A percentile compares a stretch with the other conserved stretches of the same genome.
These are phyloP conservation scores for Drosophila mayri DNA, from an alignment of 1,140 invertebrate species.

Conservation along the genomic window DNA sequence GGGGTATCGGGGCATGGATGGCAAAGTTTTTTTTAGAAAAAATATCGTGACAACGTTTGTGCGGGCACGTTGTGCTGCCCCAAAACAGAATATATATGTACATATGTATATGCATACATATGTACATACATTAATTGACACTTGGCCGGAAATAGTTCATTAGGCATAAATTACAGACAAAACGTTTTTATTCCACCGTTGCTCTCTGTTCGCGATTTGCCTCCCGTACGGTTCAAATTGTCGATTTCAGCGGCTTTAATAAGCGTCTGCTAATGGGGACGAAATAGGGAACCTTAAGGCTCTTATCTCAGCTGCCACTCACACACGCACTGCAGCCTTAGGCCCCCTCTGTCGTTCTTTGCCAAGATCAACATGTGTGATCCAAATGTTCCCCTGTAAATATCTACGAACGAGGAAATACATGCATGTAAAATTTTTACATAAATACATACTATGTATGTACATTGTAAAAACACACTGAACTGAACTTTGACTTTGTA, in stretches of 20 bases:
- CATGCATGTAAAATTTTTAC: too few relatives aligned
- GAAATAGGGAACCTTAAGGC: slow-evolving; percentile 36
- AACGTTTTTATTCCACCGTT: slow-evolving; percentile 42
- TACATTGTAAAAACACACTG: neutral
- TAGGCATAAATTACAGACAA: slow-evolving; percentile 83
- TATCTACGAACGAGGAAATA: slow-evolving; percentile 17
- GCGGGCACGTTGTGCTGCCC: slow-evolving; percentile 73
- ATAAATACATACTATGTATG: too few relatives aligned
- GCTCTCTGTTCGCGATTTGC: slow-evolving; percentile 45
- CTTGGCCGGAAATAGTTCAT: slow-evolving; percentile 83
- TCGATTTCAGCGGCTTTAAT: slow-evolving; percentile 76
- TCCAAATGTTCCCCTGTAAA: slow-evolving; percentile 72
- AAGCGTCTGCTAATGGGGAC: slow-evolving; percentile 23
- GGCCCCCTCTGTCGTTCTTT: slow-evolving; percentile 15
- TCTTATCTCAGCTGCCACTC: slow-evolving; percentile 56
- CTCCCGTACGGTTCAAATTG: slow-evolving; percentile 37
- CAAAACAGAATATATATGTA: slow-evolving; percentile 54
- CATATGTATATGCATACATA: slow-evolving; percentile 34
- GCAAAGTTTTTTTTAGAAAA: slow-evolving; percentile 64
- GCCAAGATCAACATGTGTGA: slow-evolving; percentile 73
- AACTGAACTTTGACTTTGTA: slow-evolving; percentile 41
- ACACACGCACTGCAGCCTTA: slow-evolving; percentile 9
- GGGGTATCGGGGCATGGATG: neutral
- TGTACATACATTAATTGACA: slow-evolving; percentile 76
- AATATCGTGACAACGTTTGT: slow-evolving; percentile 74